Base-by-base conservation (phyloP, 2,888 invertebrate species). In the Diloba caeruleocephala region DNA sequence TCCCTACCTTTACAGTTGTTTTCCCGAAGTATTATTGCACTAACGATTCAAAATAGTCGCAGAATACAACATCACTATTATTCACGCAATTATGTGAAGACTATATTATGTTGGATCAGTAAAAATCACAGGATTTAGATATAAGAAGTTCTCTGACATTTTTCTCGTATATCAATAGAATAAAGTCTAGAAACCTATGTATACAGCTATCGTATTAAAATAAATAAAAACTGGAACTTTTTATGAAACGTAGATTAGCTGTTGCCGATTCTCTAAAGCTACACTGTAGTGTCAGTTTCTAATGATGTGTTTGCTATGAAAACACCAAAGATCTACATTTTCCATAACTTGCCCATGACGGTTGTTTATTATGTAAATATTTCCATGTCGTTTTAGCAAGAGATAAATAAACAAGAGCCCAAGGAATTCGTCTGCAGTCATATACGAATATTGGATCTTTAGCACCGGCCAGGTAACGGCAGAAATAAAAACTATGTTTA, bases 341-440 rank as follows among this genome's bases (percentile, higher is more conserved):
- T 49, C 41, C 33, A 44, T 15, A 51, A 55, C 26, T 34, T 56
- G 13, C 12, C 36, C 21, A 15, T 8, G 45, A 49, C 9, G 37
- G 41, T 33, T 29, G 42, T 48, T 29, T 59, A 53, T 59, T 29
- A 53, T 74, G 73, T 80, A 76, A 74, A 76, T 77, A 72, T 58
- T 58, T 54, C 15, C 6, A 21, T 36, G 34, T 21, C 46, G 34
- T 44, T 57, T 46, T 36, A 51, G 56, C 42, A 55, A 66, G 66
- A 56, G 57, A 59, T 63, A 29, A 0, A 1, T 5, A 7, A 4
- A 21, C 7, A 21, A 21, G n/a, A 21, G 21, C 3, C 5, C 21
- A 1, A 21, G 5, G 7, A 21, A 21, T 7, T 5, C 19, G 19
- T 21, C 1, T 7, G 5, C 1, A 21, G 21, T 5, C 1, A 5